Evolutionary conservation across 1,140 invertebrate genomes (phyloP).

Genomic region (Psix sp.): DNA sequence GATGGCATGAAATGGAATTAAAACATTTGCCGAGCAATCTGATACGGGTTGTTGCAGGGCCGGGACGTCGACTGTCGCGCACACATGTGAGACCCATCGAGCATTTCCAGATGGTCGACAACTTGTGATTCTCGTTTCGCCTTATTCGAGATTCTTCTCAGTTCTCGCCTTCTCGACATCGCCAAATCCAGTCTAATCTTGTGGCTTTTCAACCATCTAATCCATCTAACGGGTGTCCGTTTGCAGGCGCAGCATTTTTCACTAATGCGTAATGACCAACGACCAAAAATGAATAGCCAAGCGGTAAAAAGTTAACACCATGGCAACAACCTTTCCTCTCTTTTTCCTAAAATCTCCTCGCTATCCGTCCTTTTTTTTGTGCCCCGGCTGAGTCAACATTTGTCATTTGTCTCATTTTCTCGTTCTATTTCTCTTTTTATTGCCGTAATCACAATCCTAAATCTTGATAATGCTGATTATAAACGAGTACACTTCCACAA

Average conservation of each 20-base stretch:
- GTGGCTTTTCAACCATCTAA: slow-evolving; percentile 22
- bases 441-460: not conserved
- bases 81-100: slow-evolving; percentile 17
- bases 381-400: too few relatives aligned
- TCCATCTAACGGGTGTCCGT: too few relatives aligned
- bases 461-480: not conserved
- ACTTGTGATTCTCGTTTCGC: slow-evolving; percentile 23
- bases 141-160: slow-evolving; percentile 36
- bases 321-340: too few relatives aligned
- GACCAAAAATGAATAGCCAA: too few relatives aligned
- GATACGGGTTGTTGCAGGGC: slow-evolving; percentile 12
- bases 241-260: not conserved
- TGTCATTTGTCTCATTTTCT: too few relatives aligned
- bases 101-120: slow-evolving; percentile 33
- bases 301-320: too few relatives aligned
- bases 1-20: slow-evolving; percentile 19
- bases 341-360: too few relatives aligned
- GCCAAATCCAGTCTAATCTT: slow-evolving; percentile 27
- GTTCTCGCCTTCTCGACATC: slow-evolving; percentile 2
- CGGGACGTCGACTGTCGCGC: not conserved
- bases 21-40: slow-evolving; percentile 29
- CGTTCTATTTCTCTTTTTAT: not conserved
- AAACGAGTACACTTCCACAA: slow-evolving; percentile 1
- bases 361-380: too few relatives aligned
- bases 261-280: too few relatives aligned